Evolutionary conservation across 1,140 invertebrate genomes (phyloP), one percentile per base, ranked within the genome.

Genomic region (Triops longicaudatus): DNA sequence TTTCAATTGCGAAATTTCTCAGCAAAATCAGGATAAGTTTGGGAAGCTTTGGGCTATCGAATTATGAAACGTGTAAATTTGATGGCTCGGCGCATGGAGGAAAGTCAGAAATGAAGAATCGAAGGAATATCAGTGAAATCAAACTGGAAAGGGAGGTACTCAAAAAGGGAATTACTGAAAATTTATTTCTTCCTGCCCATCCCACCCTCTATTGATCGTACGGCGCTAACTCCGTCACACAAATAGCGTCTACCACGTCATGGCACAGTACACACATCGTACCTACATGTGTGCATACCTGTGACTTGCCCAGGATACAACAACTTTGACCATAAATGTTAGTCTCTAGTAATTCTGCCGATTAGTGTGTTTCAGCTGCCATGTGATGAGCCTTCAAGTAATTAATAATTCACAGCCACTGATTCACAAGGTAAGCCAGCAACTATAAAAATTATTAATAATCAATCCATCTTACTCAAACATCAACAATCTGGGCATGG

Each of bases 341-440:
- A 14, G 50, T 63, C n/a, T 63, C 14, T n/a, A 1, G 5, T 63
- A 63, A 63, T 22, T 22, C 50, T 63, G 17, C 22, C 50, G 50
- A 63, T 14, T 63, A 63, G 50, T 63, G 50, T 63, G 22, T 37
- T 37, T 7, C 10, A 22, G 14, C 22, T 63, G 50, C 14, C 50
- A 63, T 63, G 50, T 63, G 50, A 63, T 63, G 50, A 63, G 50
- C 50, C 50, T 63, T 63, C 50, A 63, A 17, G 50, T 63, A n/a
- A 14, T 63, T 22, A 22, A 1, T 17, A 63, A 63, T 22, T 63
- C 50, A 0, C 50, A 63, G 17, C 50, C 50, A 17, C 17, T 63
- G 22, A 63, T 63, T 22, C 50, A 9, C 50, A 63, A 63, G 50
- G 50, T 63, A 63, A 63, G 7, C 4, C 22, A n/a, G 50, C 2